These are phyloP conservation scores for Proisotoma minuta DNA, from an alignment of 2,888 invertebrate species.

Conservation along the genomic window DNA sequence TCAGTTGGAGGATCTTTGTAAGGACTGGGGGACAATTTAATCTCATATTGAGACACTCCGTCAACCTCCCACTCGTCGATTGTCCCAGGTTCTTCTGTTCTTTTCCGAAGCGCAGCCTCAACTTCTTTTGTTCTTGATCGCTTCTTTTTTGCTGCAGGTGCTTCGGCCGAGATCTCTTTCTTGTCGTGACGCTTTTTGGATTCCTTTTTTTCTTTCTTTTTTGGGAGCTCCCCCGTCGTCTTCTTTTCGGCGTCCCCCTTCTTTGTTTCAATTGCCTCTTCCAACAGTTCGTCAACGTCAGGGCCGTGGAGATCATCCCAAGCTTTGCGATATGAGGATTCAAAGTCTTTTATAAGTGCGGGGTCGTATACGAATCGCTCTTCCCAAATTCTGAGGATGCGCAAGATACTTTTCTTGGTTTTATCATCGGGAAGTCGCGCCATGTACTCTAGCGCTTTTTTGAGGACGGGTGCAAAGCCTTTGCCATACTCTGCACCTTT, in stretches of 20 bases:
- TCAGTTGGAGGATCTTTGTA: conserved; percentile 82
- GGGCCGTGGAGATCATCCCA: conserved; percentile 44
- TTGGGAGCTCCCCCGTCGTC: too few species aligned
- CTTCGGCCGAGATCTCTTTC: background rate
- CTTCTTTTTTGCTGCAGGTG: conserved; percentile 7
- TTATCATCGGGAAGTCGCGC: conserved; percentile 67
- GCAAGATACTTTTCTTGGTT: conserved; percentile 70
- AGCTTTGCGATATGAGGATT: conserved; percentile 52
- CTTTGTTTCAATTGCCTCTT: conserved; percentile 4
- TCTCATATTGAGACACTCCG: conserved; percentile 42
- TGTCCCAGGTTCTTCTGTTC: too few species aligned
- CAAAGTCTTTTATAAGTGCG: conserved; percentile 71
- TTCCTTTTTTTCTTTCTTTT: conserved; percentile 23
- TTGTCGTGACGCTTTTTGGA: conserved; percentile 15
- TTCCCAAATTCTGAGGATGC: conserved; percentile 86
- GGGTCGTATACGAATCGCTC: conserved; percentile 62
- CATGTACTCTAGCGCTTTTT: conserved; percentile 79
- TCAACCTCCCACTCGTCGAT: conserved; percentile 45
- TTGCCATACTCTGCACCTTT: conserved; percentile 93
- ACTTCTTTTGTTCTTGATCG: conserved; percentile 41
- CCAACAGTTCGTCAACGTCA: conserved; percentile 35
- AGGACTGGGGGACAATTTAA: conserved; percentile 41
- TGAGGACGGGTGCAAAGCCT: conserved; percentile 74
- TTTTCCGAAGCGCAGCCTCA: conserved; percentile 34
- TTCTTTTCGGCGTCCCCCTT: too few species aligned